Percentiles rank a stretch among this genome's conserved stretches.
phyloP scores from a whole-genome alignment of 2,888 invertebrate genomes.

The Megamerina dolium region DNA sequence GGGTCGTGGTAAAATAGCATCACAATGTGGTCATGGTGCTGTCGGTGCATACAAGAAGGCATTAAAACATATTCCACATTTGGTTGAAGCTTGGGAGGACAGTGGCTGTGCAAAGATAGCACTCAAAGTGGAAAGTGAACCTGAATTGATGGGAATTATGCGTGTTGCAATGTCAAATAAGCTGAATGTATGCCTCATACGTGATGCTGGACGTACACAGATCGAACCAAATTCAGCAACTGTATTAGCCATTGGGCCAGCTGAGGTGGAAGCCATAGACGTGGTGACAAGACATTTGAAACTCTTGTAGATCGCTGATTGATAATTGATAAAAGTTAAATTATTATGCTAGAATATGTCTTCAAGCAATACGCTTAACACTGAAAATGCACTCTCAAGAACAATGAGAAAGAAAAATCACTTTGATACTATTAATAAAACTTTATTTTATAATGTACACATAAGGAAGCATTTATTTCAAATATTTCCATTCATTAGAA shows the following conservation, averaged over 20 bases:
- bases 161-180: slow-evolving; percentile 64
- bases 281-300: slow-evolving; percentile 83
- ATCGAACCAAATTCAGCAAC: slow-evolving; percentile 83
- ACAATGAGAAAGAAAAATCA: no score
- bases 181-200: slow-evolving; percentile 67
- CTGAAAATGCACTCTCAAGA: neutral
- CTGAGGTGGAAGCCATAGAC: slow-evolving; percentile 68
- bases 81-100: slow-evolving; percentile 56
- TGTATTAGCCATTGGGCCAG: slow-evolving; percentile 91
- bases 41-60: slow-evolving; percentile 77
- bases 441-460: no score
- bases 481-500: no score
- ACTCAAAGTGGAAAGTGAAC: slow-evolving; percentile 71
- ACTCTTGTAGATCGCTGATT: slow-evolving; percentile 63
- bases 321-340: no score
- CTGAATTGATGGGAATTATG: slow-evolving; percentile 63
- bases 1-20: slow-evolving; percentile 92
- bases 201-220: slow-evolving; percentile 92
- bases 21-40: slow-evolving; percentile 93
- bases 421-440: no score
- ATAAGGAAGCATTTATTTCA: no score
- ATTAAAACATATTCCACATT: slow-evolving; percentile 55
- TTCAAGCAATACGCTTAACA: slow-evolving; percentile 11
- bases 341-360: no score
- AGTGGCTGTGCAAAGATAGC: slow-evolving; percentile 85